Evolutionary conservation across 2,113 vertebrate genomes (phyloP).

Genomic region (Nettapus auritus): DNA sequence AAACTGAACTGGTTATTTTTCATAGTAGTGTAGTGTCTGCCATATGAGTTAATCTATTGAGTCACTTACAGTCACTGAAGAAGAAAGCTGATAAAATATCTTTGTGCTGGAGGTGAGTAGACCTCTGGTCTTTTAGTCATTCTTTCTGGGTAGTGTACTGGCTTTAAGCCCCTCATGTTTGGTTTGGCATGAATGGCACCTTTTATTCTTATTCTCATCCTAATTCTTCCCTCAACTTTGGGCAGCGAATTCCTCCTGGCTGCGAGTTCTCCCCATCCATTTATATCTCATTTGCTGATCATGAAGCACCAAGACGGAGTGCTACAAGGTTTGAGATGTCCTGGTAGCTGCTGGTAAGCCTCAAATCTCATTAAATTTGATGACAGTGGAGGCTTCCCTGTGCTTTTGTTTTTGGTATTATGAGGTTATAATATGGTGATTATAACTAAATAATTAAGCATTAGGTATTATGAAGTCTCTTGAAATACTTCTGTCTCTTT

Average conservation of each 20-base stretch:
- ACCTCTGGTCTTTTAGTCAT: conserved; percentile 14
- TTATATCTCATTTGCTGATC: background rate
- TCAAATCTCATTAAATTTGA: background rate
- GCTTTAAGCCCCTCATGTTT: conserved; percentile 3
- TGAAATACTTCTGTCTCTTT: background rate
- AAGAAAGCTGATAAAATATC: conserved; percentile 45
- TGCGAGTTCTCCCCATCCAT: background rate
- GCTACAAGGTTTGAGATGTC: background rate
- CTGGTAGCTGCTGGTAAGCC: background rate
- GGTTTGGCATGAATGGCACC: background rate
- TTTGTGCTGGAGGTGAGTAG: background rate
- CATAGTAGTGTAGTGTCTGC: conserved; percentile 12
- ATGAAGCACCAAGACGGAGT: background rate
- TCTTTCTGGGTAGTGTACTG: background rate
- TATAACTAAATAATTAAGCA: background rate
- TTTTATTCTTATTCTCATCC: conserved; percentile 10
- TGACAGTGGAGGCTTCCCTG: background rate
- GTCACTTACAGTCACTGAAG: conserved; percentile 10
- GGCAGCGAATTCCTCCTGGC: background rate
- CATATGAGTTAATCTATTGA: conserved; percentile 48
- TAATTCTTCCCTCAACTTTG: conserved; percentile 10
- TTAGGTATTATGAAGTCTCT: background rate
- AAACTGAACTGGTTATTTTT: conserved; percentile 40
- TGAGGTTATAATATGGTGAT: background rate
- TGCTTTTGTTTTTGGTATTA: background rate